Percentiles rank a stretch among this genome's conserved stretches.
Conservation (phyloP, 2,888 invertebrate species). For the Disparrhopalites patrizii region DNA sequence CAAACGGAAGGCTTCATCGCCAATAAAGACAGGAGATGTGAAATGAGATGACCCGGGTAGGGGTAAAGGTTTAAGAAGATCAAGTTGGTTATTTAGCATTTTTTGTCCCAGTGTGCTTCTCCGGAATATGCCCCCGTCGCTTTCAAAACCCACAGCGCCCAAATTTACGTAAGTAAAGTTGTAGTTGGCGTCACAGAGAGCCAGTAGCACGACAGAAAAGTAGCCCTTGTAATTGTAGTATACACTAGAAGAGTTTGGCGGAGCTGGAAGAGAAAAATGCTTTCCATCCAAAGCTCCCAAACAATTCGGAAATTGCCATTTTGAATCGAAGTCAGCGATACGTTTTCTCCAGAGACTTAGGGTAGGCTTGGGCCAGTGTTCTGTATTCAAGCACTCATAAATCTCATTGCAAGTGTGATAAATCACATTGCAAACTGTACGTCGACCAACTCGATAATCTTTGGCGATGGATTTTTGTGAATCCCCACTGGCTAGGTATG, state of each 20-base stretch:
- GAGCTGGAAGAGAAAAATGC: background rate
- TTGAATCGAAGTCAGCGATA: background rate
- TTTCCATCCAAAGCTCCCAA: conserved; percentile 8
- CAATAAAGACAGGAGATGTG: conserved; percentile 3
- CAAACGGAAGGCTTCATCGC: conserved; percentile 25
- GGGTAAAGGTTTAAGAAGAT: background rate
- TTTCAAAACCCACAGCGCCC: background rate
- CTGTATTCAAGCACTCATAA: background rate
- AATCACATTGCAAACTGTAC: background rate
- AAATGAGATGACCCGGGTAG: background rate
- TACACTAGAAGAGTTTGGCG: background rate
- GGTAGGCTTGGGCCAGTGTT: background rate
- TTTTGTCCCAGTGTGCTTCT: background rate
- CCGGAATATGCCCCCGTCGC: background rate
- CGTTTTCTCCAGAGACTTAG: background rate
- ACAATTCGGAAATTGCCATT: conserved; percentile 11
- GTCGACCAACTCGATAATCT: background rate
- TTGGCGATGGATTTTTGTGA: background rate
- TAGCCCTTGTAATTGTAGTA: conserved; percentile 2
- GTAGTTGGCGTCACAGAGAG: background rate
- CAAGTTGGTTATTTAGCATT: background rate
- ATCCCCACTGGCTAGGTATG: background rate
- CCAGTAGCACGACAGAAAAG: background rate
- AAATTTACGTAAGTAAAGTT: background rate
- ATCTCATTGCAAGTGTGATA: background rate